phyloP scores from a whole-genome alignment of 92 coral and sea anemone species.

The Montipora capitata region DNA sequence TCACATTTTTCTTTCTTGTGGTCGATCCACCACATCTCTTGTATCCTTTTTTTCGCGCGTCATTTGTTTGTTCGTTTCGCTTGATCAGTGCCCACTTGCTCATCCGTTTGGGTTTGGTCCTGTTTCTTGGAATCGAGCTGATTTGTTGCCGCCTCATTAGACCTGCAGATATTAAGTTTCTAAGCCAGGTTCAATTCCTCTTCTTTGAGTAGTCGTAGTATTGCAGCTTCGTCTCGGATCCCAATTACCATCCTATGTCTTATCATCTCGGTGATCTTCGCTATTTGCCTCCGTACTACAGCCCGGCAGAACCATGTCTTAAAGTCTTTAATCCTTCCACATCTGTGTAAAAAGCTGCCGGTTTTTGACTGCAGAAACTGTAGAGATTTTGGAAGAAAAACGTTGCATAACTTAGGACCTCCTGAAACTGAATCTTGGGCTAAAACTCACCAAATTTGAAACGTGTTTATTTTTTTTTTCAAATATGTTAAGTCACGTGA shows the following conservation, averaged over 20 bases:
- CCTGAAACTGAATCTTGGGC: no score
- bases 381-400: no score
- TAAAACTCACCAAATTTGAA: no score
- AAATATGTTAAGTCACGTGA: no score
- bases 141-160: constrained; percentile 13
- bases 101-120: neutral
- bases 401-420: no score
- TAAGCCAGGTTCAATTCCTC: constrained; percentile 25
- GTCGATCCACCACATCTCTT: constrained; percentile 25
- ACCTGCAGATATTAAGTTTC: constrained; percentile 21
- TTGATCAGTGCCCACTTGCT: neutral
- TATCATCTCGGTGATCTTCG: neutral
- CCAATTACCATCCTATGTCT: constrained; percentile 38
- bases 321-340: no score
- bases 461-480: no score
- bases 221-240: constrained; percentile 18
- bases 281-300: no score
- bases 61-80: neutral
- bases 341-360: no score
- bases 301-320: no score
- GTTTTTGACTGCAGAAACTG: no score
- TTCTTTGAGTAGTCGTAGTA: constrained; percentile 20
- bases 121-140: constrained; percentile 18
- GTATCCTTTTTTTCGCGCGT: constrained; percentile 46
- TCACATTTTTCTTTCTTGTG: no score